Base-by-base conservation (phyloP, 2,888 invertebrate genomes). In the Noctua pronuba region DNA sequence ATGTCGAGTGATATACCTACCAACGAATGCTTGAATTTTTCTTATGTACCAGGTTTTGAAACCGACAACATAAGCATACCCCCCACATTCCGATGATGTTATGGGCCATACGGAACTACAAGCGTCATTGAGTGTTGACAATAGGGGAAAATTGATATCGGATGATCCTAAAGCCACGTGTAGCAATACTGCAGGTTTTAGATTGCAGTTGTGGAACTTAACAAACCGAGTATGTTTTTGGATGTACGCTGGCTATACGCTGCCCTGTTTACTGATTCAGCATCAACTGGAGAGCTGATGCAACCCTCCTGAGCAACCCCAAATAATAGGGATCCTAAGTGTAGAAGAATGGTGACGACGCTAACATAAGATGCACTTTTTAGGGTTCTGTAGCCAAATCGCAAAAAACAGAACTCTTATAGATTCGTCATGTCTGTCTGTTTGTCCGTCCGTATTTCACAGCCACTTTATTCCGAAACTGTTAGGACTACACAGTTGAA, bases 1-100 rank as follows among this genome's bases (percentile, higher is more conserved):
- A 77, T 87, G 90, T 90, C 88, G 90, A 85, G 87, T 90, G 90
- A 86, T 85, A 81, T 60, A 75, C 64, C 58, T 60, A 75, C 64
- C 58, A 80, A 78, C 72, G 62, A 75, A 77, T 73, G 66, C 75
- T 85, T 70, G 46, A 77, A 66, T 76, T 79, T 77, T 28, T 77
- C 69, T 76, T 65, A 13, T 18, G 28, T 16, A 58, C 28, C 41
- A 13, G 2, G 49, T 77, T 84, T 75, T 76, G 64, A 68, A 35
- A 41, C 31, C 38, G 65, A 41, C n/a, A 41, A 49, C 28, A 16
- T 38, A 44, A 16, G 38, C n/a, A 6, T 41, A 41, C 41, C 10
- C 13, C 38, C 35, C 35, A 71, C 55, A 82, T 78, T 66, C n/a
- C 24, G 64, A n/a, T 52, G 11, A 73, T 38, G 7, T 35, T 46